Conservation (phyloP, 53 echinoderm and acorn worm genomes). For the Stichopus horrens region DNA sequence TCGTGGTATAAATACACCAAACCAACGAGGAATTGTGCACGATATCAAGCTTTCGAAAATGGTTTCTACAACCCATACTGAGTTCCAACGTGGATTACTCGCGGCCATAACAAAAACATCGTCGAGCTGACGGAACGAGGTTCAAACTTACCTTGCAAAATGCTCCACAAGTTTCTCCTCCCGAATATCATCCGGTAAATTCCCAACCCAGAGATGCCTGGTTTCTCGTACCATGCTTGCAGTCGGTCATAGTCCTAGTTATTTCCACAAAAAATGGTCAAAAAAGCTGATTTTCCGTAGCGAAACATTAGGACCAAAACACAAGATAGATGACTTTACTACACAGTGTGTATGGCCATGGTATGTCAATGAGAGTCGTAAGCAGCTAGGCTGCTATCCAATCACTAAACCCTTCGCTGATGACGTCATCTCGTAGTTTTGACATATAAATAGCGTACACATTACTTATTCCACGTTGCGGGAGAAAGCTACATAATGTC, state of each 20-base stretch:
- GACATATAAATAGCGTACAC: constrained; percentile 45
- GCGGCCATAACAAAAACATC: constrained; percentile 48
- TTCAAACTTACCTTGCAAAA: constrained; percentile 92
- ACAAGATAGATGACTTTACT: constrained; percentile 47
- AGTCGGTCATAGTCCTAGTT: constrained; percentile 96
- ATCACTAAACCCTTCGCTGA: constrained; percentile 7
- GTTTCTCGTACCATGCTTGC: constrained; percentile 99
- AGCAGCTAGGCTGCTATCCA: constrained; percentile 32
- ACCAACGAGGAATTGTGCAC: background rate
- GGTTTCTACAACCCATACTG: background rate
- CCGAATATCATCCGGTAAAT: constrained; percentile 99
- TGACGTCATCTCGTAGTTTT: constrained; percentile 40
- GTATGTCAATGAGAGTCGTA: constrained; percentile 39
- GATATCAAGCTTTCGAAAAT: background rate
- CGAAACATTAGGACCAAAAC: constrained; percentile 41
- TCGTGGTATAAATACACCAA: background rate
- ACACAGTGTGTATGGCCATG: constrained; percentile 34
- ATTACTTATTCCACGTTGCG: constrained; percentile 45
- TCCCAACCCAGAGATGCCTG: constrained; percentile 99
- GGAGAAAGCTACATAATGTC: constrained; percentile 1
- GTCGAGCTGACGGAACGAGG: background rate
- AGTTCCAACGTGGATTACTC: constrained; percentile 25
- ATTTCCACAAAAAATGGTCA: constrained; percentile 48
- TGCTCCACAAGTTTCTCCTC: constrained; percentile 99
- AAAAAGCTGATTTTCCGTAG: constrained; percentile 47